Base-by-base conservation (phyloP, 2,113 vertebrate species). In the Seriola dumerili region DNA sequence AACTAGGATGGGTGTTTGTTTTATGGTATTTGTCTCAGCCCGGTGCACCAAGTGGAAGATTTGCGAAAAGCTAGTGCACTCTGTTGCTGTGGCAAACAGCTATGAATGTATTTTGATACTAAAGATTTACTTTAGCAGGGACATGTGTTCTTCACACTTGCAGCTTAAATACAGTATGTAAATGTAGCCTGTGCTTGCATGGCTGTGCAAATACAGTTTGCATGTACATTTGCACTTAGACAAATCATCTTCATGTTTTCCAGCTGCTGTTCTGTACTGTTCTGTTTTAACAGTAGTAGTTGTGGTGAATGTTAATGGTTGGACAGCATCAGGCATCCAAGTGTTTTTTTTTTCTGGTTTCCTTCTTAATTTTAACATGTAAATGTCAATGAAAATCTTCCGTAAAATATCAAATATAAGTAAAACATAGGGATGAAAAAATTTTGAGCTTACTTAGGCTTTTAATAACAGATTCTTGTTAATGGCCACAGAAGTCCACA, bases 81-180 rank as follows among this genome's bases (percentile, higher is more conserved):
- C 40, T 7, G 19, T 73, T 29, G 5, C 16, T 25, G 68, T 66
- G 25, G 36, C 36, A 29, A 72, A 75, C 17, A 0, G 25, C 34
- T 65, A 2, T 52, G 73, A 80, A 84, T 83, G 40, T 70, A 73
- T 82, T 80, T 86, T 80, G 36, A 63, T 65, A 65, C 29, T 2
- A 9, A 50, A 36, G 9, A 21, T 61, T 65, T 68, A 44, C n/a
- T 67, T 73, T 32, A 16, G 34, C 5, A 29, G n/a, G 9, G 1
- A 50, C 13, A 14, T 3, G 3, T 50, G 36, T 69, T n/a, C 29
- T 74, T 36, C 10, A 13, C 55, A 44, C 34, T 59, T 46, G 34
- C 29, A 57, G 59, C 21, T 69, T 34, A 10, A 29, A 14, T 25
- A 8, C 46, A 34, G 16, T 34, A 57, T 61, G 73, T 32, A 70